Evolutionary conservation across 2,797 vertebrate genomes (phyloP).

Genomic region (Potorous gilbertii): DNA sequence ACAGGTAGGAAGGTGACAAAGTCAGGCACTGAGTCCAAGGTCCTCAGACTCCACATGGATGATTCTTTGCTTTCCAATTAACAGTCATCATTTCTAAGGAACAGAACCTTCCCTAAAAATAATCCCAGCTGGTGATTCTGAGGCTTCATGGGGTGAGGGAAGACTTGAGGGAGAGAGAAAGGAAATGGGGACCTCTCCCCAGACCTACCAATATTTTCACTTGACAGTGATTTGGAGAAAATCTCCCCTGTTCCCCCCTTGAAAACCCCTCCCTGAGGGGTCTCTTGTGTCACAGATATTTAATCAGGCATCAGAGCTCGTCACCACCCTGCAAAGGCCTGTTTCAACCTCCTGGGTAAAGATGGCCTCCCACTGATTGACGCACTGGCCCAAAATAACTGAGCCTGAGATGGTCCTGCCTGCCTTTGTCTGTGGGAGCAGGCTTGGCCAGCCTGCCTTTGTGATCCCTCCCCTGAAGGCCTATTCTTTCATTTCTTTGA

Average conservation of each 20-base stretch:
- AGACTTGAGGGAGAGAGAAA: neutral
- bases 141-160: neutral
- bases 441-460: neutral
- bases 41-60: neutral
- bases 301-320: neutral
- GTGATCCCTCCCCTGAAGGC: neutral
- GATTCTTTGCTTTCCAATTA: neutral
- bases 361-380: neutral
- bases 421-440: fast-evolving
- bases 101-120: neutral
- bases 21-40: neutral
- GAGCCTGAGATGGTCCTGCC: fast-evolving
- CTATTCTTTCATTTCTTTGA: neutral
- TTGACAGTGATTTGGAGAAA: neutral
- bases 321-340: neutral
- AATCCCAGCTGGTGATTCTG: neutral
- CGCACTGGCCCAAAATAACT: fast-evolving
- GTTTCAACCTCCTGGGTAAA: neutral
- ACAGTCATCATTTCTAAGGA: neutral
- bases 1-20: neutral
- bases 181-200: neutral
- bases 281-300: neutral
- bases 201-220: neutral
- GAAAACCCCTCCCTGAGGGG: neutral
- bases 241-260: neutral